phyloP scores from a whole-genome alignment of 1,140 invertebrate genomes.

The Bradysia coprophila region DNA sequence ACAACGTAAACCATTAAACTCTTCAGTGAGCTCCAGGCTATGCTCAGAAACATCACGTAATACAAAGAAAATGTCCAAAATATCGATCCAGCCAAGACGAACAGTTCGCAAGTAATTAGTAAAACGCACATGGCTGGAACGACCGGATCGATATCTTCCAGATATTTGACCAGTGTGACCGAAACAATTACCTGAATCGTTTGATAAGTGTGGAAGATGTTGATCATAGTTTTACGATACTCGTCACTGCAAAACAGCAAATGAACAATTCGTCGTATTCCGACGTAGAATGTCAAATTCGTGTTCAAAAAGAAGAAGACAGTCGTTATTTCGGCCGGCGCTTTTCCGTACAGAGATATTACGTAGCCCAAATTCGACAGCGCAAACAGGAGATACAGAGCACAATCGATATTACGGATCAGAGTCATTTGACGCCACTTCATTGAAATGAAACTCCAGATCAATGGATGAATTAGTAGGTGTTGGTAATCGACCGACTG shows the following conservation, averaged over 20 bases:
- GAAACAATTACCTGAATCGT: not conserved
- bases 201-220: not conserved
- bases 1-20: not conserved
- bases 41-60: not conserved
- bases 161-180: not conserved
- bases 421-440: not conserved
- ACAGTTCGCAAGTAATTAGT: not conserved
- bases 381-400: not conserved
- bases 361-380: not conserved
- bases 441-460: not conserved
- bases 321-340: not conserved
- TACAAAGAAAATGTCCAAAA: conserved; percentile 1
- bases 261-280: not conserved
- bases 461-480: not conserved
- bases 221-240: not conserved
- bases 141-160: not conserved
- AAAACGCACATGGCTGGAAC: not conserved
- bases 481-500: not conserved
- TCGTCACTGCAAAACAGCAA: not conserved
- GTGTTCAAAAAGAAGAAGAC: not conserved
- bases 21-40: not conserved
- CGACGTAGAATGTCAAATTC: not conserved
- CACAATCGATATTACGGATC: conserved; percentile 1
- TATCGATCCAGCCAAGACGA: not conserved
- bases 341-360: not conserved